Evolutionary conservation across 2,113 vertebrate species (phyloP), one percentile per base, ranked within the genome.

Genomic region (Puma concolor): DNA sequence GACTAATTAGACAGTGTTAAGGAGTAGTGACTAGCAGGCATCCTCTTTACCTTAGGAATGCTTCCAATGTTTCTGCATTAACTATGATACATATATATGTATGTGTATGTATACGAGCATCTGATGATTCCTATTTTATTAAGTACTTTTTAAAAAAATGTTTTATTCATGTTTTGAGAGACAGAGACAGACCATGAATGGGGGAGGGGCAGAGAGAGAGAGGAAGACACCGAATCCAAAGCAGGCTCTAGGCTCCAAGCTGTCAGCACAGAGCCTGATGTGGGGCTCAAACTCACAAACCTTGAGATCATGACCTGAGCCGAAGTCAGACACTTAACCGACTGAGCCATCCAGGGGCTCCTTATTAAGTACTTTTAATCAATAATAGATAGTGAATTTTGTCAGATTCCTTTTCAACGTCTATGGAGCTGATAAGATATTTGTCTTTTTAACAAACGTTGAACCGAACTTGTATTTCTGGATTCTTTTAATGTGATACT

Each of bases 361-460:
- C 57, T 94, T 92, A 79, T n/a, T 92, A 63, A 95, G 66, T 83
- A 91, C 8, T 89, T 95, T 79, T 72, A 67, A 63, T 94, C 38
- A 94, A 74, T 41, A 94, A 29, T 94, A 33, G 36, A 21, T 80
- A 15, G 67, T 94, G 48, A 89, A 54, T 97, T 83, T 95, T 97
- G 67, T 90, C 81, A 57, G 48, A 14, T 92, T 33, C 63, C 64
- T 80, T 92, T 87, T 82, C 66, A 97, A 77, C 15, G 41, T 84
- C 60, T 83, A 2, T 66, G n/a, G 19, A 94, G 21, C 77, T 95
- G 15, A 84, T 91, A 16, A 14, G 41, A 14, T 69, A 60, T 52
- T 91, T 27, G 33, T 88, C 33, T 88, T 88, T 87, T 86, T 71
- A 91, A 82, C 19, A 79, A 95, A 83, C 27, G 31, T 16, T 80